Evolutionary conservation across 2,797 vertebrate genomes (phyloP).

Genomic region (Sebastes paucispinis): DNA sequence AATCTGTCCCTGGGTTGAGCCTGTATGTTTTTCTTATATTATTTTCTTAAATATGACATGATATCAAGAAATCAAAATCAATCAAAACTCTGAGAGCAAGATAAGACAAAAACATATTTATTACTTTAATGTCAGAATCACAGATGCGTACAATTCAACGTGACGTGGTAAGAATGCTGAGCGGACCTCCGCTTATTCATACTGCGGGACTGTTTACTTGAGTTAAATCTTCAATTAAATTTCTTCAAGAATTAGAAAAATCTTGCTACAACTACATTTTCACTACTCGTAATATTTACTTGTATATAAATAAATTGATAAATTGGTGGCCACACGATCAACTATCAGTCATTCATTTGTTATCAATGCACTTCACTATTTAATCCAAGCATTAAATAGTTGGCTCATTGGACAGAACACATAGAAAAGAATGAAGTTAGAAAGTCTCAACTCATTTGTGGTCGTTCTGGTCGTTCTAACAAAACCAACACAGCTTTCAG

Average conservation of each 20-base stretch:
- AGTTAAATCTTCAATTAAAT: not conserved
- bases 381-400: not conserved
- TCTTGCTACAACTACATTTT: not conserved
- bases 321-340: not conserved
- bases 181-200: not conserved
- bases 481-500: conserved; percentile 27
- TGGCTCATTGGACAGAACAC: conserved; percentile 20
- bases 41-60: not conserved
- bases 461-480: conserved; percentile 12
- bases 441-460: conserved; percentile 20
- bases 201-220: not conserved
- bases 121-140: conserved; percentile 27
- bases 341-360: not conserved
- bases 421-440: conserved; percentile 9
- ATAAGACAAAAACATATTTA: conserved; percentile 23
- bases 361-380: conserved; percentile 10
- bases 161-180: not conserved
- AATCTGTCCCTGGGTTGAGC: too few species aligned
- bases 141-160: conserved; percentile 7
- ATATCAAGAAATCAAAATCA: not conserved
- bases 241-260: not conserved
- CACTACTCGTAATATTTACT: not conserved
- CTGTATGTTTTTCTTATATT: not conserved
- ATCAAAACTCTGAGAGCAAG: not conserved
- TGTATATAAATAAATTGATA: conserved; percentile 51